Base-by-base conservation (phyloP, 2,888 invertebrate genomes). In the Tryphoninae sp. region DNA sequence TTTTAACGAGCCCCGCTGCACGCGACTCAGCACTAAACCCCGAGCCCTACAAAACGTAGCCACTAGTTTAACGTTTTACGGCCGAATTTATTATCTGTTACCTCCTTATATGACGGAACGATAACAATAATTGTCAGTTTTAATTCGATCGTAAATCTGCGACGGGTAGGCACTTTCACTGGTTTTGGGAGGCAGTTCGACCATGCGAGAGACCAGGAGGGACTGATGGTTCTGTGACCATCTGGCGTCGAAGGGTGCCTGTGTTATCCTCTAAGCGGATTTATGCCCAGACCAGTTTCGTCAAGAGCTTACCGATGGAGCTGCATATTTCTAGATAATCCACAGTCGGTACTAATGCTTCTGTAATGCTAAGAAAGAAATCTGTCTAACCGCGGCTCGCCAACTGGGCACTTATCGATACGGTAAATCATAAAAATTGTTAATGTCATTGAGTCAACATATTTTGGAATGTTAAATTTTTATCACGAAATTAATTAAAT, bases 51-150 rank as follows among this genome's bases (percentile, higher is more conserved):
- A 90, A 90, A 91, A 91, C 89, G 88, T 88, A 89, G 89, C 89
- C 90, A 90, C 90, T 91, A 91, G 91, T 90, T 91, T 88, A 90
- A 89, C 89, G 89, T 91, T 92, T 92, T 92, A 92, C 88, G 90
- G 88, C 86, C 87, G 87, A 90, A 91, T 92, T 92, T 92, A 92
- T 92, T 92, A 92, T 91, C 91, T 91, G 91, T 91, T 92, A 91
- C 89, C 91, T 90, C 89, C 91, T 91, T 91, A 91, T 91, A 91
- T 90, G 90, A 91, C 87, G 89, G 88, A 86, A 89, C 89, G 90
- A 91, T 92, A 91, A 91, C 89, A 90, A 91, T 92, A 90, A 92
- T 91, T 92, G 91, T 92, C 91, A 92, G 89, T 88, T 92, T 91
- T 90, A 90, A 92, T 91, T 90, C 84, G 85, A 86, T 89, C 90